Percentiles rank a stretch among this genome's conserved stretches.
phyloP scores from a whole-genome alignment of 2,888 invertebrate genomes.

The Schrankia costaestrigalis region DNA sequence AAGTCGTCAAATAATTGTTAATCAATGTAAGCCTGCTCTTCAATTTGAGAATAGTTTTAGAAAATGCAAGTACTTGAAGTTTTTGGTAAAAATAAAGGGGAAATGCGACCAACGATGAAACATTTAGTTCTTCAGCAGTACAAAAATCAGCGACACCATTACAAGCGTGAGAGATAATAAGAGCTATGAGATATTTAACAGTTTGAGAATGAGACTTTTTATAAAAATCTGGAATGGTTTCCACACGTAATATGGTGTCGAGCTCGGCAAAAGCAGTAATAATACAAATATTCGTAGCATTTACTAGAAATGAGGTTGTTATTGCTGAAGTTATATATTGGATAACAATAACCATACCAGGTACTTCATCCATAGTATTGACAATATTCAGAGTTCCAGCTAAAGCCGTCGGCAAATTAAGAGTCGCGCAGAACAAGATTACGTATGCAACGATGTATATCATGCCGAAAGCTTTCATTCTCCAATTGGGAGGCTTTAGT shows the following conservation, averaged over 20 bases:
- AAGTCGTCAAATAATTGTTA: constrained; percentile 42
- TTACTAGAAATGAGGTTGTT: constrained; percentile 35
- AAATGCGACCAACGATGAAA: constrained; percentile 21
- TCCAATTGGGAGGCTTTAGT: constrained; percentile 28
- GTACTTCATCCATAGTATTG: constrained; percentile 34
- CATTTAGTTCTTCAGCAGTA: constrained; percentile 12
- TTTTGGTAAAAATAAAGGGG: constrained; percentile 42
- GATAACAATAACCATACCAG: constrained; percentile 34
- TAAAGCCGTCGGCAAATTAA: constrained; percentile 17
- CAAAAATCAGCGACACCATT: constrained; percentile 25
- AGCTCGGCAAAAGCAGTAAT: constrained; percentile 36
- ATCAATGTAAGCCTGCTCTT: constrained; percentile 40
- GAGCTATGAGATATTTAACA: constrained; percentile 16
- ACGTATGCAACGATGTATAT: constrained; percentile 21
- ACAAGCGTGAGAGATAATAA: constrained; percentile 25
- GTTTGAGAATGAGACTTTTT: constrained; percentile 29
- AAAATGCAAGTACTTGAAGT: constrained; percentile 46
- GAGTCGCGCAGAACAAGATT: constrained; percentile 16
- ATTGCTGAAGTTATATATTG: constrained; percentile 38
- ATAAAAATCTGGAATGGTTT: constrained; percentile 35
- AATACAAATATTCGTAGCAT: constrained; percentile 35
- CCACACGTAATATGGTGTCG: constrained; percentile 36
- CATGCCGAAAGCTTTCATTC: constrained; percentile 37
- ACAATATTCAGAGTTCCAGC: constrained; percentile 21
- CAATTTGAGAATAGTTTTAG: constrained; percentile 42